Conservation (phyloP, 1,140 invertebrate species). For the Apocrypta bakeri region DNA sequence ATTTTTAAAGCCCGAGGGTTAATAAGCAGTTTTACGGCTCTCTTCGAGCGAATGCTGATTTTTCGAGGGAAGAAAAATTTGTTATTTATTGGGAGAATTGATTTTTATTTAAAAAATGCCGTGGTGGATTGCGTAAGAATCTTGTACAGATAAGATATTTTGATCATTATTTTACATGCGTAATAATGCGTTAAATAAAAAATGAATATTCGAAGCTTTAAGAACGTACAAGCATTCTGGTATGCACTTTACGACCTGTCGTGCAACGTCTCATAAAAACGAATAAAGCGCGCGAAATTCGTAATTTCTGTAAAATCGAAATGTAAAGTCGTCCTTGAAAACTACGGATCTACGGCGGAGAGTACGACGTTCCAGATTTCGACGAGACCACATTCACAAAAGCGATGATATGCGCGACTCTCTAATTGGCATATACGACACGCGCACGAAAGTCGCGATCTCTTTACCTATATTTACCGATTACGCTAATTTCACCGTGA, state of each 20-base stretch:
- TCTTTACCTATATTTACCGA: constrained; percentile 31
- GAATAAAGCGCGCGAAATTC: too few species aligned
- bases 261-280: too few species aligned
- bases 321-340: not conserved
- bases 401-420: not conserved
- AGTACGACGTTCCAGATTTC: constrained; percentile 1
- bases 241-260: too few species aligned
- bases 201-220: too few species aligned
- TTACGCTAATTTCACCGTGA: not conserved
- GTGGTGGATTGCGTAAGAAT: not conserved
- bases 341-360: too few species aligned
- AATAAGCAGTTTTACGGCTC: constrained; percentile 31
- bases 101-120: not conserved
- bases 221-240: too few species aligned
- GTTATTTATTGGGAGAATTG: not conserved
- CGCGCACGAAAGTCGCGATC: not conserved
- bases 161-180: too few species aligned
- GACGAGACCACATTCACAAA: not conserved
- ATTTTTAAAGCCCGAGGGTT: constrained; percentile 12
- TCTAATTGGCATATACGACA: constrained; percentile 16
- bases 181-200: too few species aligned
- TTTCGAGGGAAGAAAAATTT: not conserved
- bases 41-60: not conserved
- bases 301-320: not conserved
- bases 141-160: too few species aligned